Evolutionary conservation across 2,113 vertebrate species (phyloP), one percentile per base, ranked within the genome.

Genomic region (Falcunculus frontatus): DNA sequence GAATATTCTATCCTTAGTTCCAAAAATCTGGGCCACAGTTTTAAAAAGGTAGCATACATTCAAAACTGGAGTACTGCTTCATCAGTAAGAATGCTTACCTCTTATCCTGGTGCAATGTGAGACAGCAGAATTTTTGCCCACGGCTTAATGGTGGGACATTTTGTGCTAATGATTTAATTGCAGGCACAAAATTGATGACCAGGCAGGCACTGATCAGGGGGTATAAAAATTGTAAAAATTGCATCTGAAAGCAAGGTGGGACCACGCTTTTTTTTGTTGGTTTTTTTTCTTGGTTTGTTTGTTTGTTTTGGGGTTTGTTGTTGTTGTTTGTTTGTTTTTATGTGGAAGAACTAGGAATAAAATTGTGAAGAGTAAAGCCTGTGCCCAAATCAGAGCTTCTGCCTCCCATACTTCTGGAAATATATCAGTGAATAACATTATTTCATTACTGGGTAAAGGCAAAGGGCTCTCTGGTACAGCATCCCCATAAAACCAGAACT

Each of bases 121-220:
- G 64, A 78, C 65, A 68, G 52, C 11, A 82, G 44, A n/a, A 29
- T 72, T 93, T 95, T 72, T 55, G 29, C 42, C 32, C 25, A 68
- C 0, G 0, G 52, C 56, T 87, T 87, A 87, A 70, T 27, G 22
- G 47, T 60, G 27, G 69, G 75, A 95, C 19, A 63, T 89, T 92
- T 81, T 89, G 68, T 87, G 69, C 60, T 55, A 46, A 44, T 18
- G 3, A 87, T 70, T 94, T 90, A 86, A 92, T 87, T 95, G 60
- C 32, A 78, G 57, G 69, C 52, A 89, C 65, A 79, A 94, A 97
- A 91, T 47, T 89, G 69, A 95, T 91, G 69, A 93, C 44, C 77
- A 91, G 49, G 11, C 49, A 94, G 86, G 49, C 64, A 78, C 33
- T 87, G 77, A 92, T 75, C 25, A 46, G 70, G 59, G 13, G 12